These are phyloP conservation scores for Ceratina calcarata DNA, from an alignment of 1,140 invertebrate genomes.

Conservation along the genomic window DNA sequence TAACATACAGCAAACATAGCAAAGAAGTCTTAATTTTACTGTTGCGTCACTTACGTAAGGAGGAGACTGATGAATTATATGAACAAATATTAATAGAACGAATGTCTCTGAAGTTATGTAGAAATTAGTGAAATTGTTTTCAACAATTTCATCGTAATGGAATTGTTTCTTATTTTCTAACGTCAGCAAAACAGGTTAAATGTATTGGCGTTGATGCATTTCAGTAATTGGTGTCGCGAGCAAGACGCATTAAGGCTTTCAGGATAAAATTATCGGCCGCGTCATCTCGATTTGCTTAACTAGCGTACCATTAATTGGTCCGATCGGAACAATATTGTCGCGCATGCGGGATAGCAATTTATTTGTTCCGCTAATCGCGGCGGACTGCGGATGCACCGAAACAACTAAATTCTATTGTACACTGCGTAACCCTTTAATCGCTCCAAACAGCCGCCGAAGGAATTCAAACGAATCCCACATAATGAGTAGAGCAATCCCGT, in stretches of 20 bases:
- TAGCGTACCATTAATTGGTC: slow-evolving; percentile 3
- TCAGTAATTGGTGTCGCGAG: slow-evolving; percentile 18
- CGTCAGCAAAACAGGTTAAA: not conserved
- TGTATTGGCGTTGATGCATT: not conserved
- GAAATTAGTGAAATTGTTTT: not conserved
- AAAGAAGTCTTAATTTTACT: not conserved
- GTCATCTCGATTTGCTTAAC: slow-evolving; percentile 26
- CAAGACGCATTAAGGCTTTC: not conserved
- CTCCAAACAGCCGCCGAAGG: not conserved
- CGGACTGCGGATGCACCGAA: not conserved
- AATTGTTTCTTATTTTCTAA: not conserved
- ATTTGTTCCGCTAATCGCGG: slow-evolving; percentile 1
- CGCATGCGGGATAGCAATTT: slow-evolving; percentile 17
- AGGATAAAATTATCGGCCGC: slow-evolving; percentile 17
- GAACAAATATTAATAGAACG: too few species aligned
- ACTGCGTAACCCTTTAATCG: not conserved
- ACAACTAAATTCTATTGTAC: not conserved
- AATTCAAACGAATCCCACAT: not conserved
- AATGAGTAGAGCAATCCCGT: not conserved
- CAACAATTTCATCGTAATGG: not conserved
- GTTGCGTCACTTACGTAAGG: not conserved
- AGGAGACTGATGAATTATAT: not conserved
- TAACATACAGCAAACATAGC: not conserved
- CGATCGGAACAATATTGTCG: slow-evolving; percentile 7
- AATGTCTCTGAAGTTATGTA: not conserved